Evolutionary conservation across 2,113 vertebrate genomes (phyloP).

Genomic region (Osmerus eperlanus): DNA sequence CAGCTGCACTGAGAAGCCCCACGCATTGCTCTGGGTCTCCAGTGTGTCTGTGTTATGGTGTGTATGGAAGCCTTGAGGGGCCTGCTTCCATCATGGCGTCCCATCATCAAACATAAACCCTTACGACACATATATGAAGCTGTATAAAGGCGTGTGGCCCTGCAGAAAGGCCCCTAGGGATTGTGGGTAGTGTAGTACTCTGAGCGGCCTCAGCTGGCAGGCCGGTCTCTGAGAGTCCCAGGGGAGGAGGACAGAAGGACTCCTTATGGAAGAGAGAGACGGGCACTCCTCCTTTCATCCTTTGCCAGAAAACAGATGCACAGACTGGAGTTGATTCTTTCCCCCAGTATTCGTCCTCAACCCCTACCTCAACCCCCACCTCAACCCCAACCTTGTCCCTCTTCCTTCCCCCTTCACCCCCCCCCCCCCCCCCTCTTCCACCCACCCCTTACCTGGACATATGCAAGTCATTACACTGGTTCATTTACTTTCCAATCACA

Average conservation of each 20-base stretch:
- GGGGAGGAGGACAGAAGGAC: conserved; percentile 14
- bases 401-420: not conserved
- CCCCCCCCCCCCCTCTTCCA: not conserved
- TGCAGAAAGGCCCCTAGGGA: too few relatives aligned
- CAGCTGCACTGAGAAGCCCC: too few relatives aligned
- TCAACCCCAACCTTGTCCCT: not conserved
- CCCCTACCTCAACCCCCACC: too few relatives aligned
- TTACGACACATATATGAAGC: too few relatives aligned
- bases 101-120: too few relatives aligned
- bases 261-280: conserved; percentile 22
- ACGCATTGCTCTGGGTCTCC: too few relatives aligned
- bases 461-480: not conserved
- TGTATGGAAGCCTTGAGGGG: too few relatives aligned
- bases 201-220: conserved; percentile 10
- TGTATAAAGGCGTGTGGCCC: too few relatives aligned
- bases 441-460: not conserved
- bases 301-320: conserved; percentile 6
- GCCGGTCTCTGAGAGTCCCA: conserved; percentile 10
- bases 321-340: conserved; percentile 19
- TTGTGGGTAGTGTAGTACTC: too few relatives aligned
- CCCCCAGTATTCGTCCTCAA: not conserved
- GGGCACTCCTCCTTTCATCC: conserved; percentile 29
- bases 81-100: too few relatives aligned
- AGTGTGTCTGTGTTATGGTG: too few relatives aligned
- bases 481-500: too few relatives aligned